Conservation (phyloP, 2,888 invertebrate genomes). For the Hetaerina titia region DNA sequence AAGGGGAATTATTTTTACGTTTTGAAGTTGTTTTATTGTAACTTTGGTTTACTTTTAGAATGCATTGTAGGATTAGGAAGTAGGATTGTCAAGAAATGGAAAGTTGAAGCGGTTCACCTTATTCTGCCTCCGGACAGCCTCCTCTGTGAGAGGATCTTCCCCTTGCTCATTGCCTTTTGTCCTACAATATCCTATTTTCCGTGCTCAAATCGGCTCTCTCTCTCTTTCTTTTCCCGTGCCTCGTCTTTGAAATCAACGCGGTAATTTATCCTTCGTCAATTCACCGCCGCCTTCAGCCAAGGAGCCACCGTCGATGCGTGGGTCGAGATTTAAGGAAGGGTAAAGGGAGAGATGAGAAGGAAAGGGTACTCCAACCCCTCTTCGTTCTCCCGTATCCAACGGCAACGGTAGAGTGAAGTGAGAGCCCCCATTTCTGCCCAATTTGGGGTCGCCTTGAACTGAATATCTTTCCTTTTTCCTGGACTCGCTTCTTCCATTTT, state of each 20-base stretch:
- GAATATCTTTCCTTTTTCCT: constrained; percentile 42
- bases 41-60: too few relatives aligned
- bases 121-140: too few relatives aligned
- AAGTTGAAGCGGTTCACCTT: too few relatives aligned
- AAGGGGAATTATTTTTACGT: too few relatives aligned
- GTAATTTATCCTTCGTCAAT: background rate
- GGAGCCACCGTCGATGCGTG: background rate
- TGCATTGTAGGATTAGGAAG: too few relatives aligned
- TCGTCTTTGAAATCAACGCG: background rate
- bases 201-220: background rate
- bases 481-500: background rate
- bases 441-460: constrained; percentile 61
- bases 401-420: background rate
- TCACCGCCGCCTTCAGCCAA: background rate
- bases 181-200: background rate
- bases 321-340: background rate
- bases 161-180: too few relatives aligned
- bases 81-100: too few relatives aligned
- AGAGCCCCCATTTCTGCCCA: constrained; percentile 51
- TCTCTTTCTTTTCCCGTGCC: background rate
- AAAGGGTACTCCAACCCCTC: background rate
- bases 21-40: too few relatives aligned
- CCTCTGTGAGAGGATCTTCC: too few relatives aligned
- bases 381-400: background rate
- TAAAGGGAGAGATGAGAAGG: background rate